A percentile compares a stretch with the other conserved stretches of the same genome.
These are phyloP conservation scores for Betta splendens DNA, from an alignment of 2,797 vertebrate genomes.

Conservation along the genomic window DNA sequence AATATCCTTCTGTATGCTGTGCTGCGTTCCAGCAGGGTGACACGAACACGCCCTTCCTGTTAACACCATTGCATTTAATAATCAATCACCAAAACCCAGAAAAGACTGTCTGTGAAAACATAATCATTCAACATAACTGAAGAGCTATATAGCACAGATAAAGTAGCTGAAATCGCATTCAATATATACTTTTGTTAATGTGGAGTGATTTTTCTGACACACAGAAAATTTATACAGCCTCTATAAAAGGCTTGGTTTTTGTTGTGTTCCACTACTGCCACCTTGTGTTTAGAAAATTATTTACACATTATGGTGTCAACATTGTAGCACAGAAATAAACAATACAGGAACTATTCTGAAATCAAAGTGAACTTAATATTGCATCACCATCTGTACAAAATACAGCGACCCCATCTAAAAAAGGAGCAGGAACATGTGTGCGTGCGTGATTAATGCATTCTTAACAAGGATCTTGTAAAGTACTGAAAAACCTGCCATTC, in stretches of 20 bases:
- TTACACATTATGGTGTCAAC: not conserved
- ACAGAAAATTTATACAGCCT: conserved; percentile 13
- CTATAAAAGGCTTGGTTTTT: conserved; percentile 7
- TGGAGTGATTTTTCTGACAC: not conserved
- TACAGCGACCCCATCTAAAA: not conserved
- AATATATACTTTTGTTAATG: not conserved
- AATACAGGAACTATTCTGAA: not conserved
- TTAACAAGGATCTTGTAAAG: conserved; percentile 3
- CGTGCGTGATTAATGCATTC: not conserved
- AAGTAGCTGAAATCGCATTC: not conserved
- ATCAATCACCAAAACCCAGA: conserved; percentile 67
- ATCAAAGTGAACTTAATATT: conserved; percentile 3
- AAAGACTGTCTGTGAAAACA: conserved; percentile 51
- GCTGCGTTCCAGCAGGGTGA: conserved; percentile 93
- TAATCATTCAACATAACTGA: conserved; percentile 39
- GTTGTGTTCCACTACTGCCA: conserved; percentile 56
- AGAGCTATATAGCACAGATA: not conserved
- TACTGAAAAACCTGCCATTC: conserved; percentile 17
- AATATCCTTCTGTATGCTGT: conserved; percentile 94
- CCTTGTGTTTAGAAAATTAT: conserved; percentile 54
- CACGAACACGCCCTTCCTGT: conserved; percentile 90
- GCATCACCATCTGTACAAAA: not conserved
- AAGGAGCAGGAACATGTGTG: not conserved
- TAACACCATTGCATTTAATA: conserved; percentile 69
- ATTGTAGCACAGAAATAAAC: not conserved